phyloP scores from a whole-genome alignment of 2,888 invertebrate genomes.

The Listrodromus nycthemerus region DNA sequence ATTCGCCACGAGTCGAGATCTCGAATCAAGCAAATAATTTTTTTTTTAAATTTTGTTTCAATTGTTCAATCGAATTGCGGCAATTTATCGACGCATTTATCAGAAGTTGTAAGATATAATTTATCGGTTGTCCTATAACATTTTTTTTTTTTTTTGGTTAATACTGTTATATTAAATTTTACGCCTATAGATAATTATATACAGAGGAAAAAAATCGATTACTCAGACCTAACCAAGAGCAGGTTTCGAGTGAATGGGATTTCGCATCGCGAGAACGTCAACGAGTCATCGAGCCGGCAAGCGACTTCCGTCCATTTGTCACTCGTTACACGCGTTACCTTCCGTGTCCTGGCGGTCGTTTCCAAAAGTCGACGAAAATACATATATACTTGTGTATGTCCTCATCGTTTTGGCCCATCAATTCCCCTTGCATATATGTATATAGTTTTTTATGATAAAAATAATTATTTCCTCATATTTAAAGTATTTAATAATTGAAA shows the following conservation, averaged over 20 bases:
- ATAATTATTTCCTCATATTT: too few species aligned
- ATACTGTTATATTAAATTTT: neutral
- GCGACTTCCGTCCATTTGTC: constrained; percentile 56
- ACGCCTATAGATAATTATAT: too few species aligned
- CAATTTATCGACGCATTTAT: neutral
- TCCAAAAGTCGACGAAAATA: constrained; percentile 48
- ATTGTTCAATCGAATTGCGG: neutral
- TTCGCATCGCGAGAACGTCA: constrained; percentile 6
- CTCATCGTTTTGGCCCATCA: constrained; percentile 6
- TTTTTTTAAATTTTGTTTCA: neutral
- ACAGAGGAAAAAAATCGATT: constrained; percentile 1
- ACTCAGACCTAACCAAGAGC: neutral
- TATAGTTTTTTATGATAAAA: too few species aligned
- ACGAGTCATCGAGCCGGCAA: constrained; percentile 34
- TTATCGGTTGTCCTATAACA: neutral
- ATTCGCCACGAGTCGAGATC: constrained; percentile 15
- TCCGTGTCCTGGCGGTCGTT: constrained; percentile 56
- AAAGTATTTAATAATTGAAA: too few species aligned
- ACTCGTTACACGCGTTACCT: constrained; percentile 60
- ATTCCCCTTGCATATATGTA: neutral
- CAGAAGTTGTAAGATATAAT: neutral
- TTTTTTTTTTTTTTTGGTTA: too few species aligned
- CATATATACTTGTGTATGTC: neutral
- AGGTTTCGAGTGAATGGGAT: neutral
- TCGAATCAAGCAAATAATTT: neutral